These are phyloP conservation scores for Anaspis maculata DNA, from an alignment of 2,888 invertebrate species.

Conservation along the genomic window DNA sequence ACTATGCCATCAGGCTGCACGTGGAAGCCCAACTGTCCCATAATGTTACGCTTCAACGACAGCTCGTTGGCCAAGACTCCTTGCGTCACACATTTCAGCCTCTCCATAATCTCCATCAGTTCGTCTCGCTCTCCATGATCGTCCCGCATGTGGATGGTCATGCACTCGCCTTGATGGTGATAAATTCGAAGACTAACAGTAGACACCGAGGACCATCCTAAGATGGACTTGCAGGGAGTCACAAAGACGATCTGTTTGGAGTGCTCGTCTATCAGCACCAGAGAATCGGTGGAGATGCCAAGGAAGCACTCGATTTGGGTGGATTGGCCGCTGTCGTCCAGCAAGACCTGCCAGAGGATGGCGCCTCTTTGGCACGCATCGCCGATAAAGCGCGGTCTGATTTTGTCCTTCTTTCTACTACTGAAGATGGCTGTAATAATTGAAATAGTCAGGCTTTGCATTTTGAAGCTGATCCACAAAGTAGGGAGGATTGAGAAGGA, in stretches of 20 bases:
- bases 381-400: slow-evolving; percentile 62
- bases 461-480: too few species aligned
- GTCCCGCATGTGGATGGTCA: slow-evolving; percentile 69
- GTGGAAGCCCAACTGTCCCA: slow-evolving; percentile 82
- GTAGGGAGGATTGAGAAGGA: too few species aligned
- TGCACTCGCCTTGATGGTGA: slow-evolving; percentile 91
- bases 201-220: slow-evolving; percentile 53
- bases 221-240: slow-evolving; percentile 71
- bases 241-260: slow-evolving; percentile 79
- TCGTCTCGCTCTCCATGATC: slow-evolving; percentile 60
- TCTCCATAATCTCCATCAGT: slow-evolving; percentile 66
- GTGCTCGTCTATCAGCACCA: slow-evolving; percentile 79
- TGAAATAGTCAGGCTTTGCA: too few species aligned
- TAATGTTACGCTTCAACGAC: slow-evolving; percentile 68
- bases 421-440: slow-evolving; percentile 53
- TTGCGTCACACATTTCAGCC: slow-evolving; percentile 72
- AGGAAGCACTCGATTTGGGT: slow-evolving; percentile 67
- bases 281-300: slow-evolving; percentile 78
- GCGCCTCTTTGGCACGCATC: slow-evolving; percentile 70
- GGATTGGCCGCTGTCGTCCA: slow-evolving; percentile 61
- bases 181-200: slow-evolving; percentile 70
- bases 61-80: slow-evolving; percentile 73
- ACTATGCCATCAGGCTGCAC: slow-evolving; percentile 91
- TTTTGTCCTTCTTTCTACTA: slow-evolving; percentile 69
- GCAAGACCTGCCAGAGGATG: slow-evolving; percentile 73